Percentiles rank a stretch among this genome's conserved stretches.
Conservation (phyloP, 2,113 vertebrate genomes). For the Chlorodrepanis virens region DNA sequence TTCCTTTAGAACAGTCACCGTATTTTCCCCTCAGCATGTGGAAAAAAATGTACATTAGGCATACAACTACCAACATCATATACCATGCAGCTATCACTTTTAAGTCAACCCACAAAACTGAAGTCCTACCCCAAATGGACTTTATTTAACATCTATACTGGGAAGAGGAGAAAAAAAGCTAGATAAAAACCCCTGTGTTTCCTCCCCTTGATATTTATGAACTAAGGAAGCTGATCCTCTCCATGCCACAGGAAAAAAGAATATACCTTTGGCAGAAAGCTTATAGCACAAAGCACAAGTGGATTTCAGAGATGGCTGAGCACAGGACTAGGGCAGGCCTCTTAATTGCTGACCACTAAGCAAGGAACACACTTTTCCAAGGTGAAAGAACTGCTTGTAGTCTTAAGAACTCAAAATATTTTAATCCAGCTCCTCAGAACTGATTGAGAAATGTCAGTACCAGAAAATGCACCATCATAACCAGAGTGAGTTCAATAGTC, state of each 20-base stretch:
- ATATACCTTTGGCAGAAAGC: background rate
- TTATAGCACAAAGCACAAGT: background rate
- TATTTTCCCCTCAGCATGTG: background rate
- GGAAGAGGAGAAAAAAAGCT: background rate
- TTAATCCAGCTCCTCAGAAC: background rate
- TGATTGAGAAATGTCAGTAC: background rate
- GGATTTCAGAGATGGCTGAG: background rate
- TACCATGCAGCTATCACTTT: background rate
- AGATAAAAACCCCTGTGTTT: background rate
- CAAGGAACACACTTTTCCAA: background rate
- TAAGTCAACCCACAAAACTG: background rate
- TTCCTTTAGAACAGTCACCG: background rate
- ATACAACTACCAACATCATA: background rate
- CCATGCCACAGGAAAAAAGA: background rate
- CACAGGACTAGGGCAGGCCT: background rate
- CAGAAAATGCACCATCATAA: background rate
- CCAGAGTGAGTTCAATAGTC: background rate
- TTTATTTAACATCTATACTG: background rate
- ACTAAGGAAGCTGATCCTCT: background rate
- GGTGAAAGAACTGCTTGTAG: background rate
- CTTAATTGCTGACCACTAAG: background rate
- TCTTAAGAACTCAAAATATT: background rate
- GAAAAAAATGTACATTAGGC: background rate
- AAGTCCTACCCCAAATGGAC: background rate
- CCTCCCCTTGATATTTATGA: background rate